A percentile compares a stretch with the other conserved stretches of the same genome.
These are phyloP conservation scores for Aphodius granarius DNA, from an alignment of 2,888 invertebrate genomes.

Conservation along the genomic window DNA sequence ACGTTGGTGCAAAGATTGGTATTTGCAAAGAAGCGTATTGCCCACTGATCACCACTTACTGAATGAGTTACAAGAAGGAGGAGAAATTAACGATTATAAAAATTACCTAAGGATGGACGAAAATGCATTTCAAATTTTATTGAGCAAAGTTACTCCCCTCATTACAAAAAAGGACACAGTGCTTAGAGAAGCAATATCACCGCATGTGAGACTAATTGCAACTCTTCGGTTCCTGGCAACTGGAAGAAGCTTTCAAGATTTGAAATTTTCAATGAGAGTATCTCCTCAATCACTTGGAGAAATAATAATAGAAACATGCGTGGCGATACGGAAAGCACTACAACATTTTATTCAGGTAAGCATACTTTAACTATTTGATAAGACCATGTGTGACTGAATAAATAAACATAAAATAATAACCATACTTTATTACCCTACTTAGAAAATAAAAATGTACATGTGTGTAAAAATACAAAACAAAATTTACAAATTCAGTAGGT, in stretches of 20 bases:
- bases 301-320: background rate
- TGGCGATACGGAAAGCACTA: conserved; percentile 11
- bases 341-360: conserved; percentile 2
- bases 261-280: conserved; percentile 6
- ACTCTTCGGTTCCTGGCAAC: conserved; percentile 14
- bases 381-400: background rate
- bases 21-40: conserved; percentile 17
- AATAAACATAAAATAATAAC: background rate
- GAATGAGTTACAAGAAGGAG: conserved; percentile 17
- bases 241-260: conserved; percentile 7
- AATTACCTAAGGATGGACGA: conserved; percentile 15
- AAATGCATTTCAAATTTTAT: conserved; percentile 18
- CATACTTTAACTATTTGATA: conserved; percentile 7
- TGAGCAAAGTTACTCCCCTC: conserved; percentile 9
- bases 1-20: conserved; percentile 11
- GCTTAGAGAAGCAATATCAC: background rate
- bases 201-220: background rate
- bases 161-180: conserved; percentile 15
- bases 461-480: conserved; percentile 6
- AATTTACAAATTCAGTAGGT: conserved; percentile 4
- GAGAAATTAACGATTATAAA: conserved; percentile 10
- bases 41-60: conserved; percentile 16
- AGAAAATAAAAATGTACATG: conserved; percentile 8
- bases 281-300: background rate
- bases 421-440: conserved; percentile 5